Evolutionary conservation across 2,888 invertebrate species (phyloP).

Genomic region (Vandiemenella viatica): DNA sequence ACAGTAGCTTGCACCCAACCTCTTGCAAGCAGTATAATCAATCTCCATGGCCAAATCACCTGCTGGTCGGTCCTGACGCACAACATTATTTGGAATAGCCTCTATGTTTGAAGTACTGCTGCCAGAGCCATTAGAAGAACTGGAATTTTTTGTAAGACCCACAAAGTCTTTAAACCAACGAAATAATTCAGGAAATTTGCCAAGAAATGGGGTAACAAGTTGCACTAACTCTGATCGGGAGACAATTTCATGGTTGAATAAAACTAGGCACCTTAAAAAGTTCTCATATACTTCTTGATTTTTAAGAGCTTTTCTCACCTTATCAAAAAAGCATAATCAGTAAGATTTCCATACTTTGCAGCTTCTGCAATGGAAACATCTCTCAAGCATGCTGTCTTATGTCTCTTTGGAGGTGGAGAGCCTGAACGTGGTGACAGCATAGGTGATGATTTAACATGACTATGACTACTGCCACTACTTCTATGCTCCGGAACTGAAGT

Average conservation of each 20-base stretch:
- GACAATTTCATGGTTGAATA: slow-evolving; percentile 89
- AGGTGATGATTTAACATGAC: slow-evolving; percentile 33
- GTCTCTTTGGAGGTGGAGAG: slow-evolving; percentile 48
- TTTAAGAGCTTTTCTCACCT: slow-evolving; percentile 67
- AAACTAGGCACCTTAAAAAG: slow-evolving; percentile 77
- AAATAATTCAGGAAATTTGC: slow-evolving; percentile 75
- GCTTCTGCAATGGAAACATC: slow-evolving; percentile 81
- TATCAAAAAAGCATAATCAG: slow-evolving; percentile 91
- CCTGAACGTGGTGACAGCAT: slow-evolving; percentile 32
- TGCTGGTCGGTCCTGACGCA: slow-evolving; percentile 59
- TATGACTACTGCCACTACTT: slow-evolving; percentile 31
- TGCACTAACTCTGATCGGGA: slow-evolving; percentile 78
- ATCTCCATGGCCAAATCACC: slow-evolving; percentile 85
- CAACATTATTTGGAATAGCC: slow-evolving; percentile 40
- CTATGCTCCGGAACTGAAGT: slow-evolving; percentile 27
- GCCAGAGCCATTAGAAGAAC: slow-evolving; percentile 9
- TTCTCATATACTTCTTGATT: slow-evolving; percentile 87
- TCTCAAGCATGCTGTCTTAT: slow-evolving; percentile 46
- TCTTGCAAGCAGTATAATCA: slow-evolving; percentile 84
- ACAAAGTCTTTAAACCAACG: slow-evolving; percentile 89
- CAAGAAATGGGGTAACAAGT: slow-evolving; percentile 77
- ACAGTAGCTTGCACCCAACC: slow-evolving; percentile 91
- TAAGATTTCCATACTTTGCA: slow-evolving; percentile 75
- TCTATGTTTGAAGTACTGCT: slow-evolving; percentile 11
- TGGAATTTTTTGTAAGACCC: slow-evolving; percentile 2